Evolutionary conservation across 2,113 vertebrate species (phyloP).

Genomic region (Jaculus jaculus): DNA sequence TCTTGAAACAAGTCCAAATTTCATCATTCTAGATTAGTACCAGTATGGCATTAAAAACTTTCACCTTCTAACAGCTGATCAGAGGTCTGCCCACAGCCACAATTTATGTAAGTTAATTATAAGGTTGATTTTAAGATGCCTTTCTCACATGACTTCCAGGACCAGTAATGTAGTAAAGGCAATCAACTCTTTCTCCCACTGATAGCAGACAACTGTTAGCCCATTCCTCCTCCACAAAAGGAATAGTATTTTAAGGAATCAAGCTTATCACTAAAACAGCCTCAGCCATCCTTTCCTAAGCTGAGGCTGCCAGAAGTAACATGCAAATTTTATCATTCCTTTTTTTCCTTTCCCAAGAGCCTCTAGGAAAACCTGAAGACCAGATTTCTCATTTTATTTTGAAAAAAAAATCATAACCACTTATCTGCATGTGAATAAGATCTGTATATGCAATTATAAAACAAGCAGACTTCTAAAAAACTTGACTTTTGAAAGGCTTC

Average conservation of each 20-base stretch:
- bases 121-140: background rate
- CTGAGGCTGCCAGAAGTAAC: background rate
- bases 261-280: background rate
- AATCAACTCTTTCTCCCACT: background rate
- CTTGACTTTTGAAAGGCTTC: slow-evolving; percentile 8
- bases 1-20: background rate
- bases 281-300: background rate
- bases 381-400: background rate
- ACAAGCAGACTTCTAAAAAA: background rate
- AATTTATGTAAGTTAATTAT: background rate
- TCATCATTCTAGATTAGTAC: background rate
- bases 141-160: background rate
- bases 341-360: background rate
- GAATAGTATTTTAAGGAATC: slow-evolving; percentile 8
- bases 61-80: background rate
- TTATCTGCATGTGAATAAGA: slow-evolving; percentile 7
- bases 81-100: background rate
- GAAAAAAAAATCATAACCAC: slow-evolving; percentile 44
- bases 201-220: background rate
- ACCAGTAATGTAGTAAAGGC: background rate
- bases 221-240: background rate
- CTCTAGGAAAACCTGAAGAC: background rate
- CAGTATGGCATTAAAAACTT: background rate
- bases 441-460: slow-evolving; percentile 21
- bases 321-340: background rate